Evolutionary conservation across 1,140 invertebrate species (phyloP).

Genomic region (Papilio xuthus): DNA sequence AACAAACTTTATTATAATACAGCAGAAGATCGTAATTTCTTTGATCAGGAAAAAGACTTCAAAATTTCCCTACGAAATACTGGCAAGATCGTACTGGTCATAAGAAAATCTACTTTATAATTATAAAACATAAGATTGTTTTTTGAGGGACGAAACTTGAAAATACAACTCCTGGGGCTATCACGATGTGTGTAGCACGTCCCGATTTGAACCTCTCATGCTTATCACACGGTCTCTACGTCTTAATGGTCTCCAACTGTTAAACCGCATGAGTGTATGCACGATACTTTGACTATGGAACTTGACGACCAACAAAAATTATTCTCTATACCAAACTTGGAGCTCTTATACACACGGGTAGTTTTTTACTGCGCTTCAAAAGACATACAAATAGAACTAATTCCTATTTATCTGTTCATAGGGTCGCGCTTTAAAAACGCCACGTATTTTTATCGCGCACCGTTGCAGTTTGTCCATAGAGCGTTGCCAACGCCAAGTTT

Average conservation of each 20-base stretch:
- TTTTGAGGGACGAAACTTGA: conserved; percentile 39
- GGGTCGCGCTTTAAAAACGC: too few relatives aligned
- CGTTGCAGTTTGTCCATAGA: too few relatives aligned
- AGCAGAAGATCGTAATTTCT: conserved; percentile 30
- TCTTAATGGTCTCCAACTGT: conserved; percentile 67
- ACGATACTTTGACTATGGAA: conserved; percentile 52
- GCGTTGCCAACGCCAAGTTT: too few relatives aligned
- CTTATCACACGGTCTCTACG: conserved; percentile 53
- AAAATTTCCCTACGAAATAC: background rate
- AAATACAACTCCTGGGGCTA: conserved; percentile 61
- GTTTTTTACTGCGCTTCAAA: background rate
- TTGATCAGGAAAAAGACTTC: background rate
- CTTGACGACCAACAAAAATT: background rate
- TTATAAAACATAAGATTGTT: conserved; percentile 37
- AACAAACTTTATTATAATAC: conserved; percentile 45
- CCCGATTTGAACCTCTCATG: conserved; percentile 49
- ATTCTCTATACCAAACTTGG: background rate
- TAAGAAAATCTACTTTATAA: conserved; percentile 5
- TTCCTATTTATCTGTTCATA: too few relatives aligned
- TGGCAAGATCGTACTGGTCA: background rate
- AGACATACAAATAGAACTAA: too few relatives aligned
- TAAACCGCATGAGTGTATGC: conserved; percentile 60
- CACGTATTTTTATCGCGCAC: too few relatives aligned
- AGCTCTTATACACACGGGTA: too few relatives aligned
- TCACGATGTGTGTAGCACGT: conserved; percentile 73